Conservation (phyloP, 2,113 vertebrate genomes). For the Cavia porcellus region DNA sequence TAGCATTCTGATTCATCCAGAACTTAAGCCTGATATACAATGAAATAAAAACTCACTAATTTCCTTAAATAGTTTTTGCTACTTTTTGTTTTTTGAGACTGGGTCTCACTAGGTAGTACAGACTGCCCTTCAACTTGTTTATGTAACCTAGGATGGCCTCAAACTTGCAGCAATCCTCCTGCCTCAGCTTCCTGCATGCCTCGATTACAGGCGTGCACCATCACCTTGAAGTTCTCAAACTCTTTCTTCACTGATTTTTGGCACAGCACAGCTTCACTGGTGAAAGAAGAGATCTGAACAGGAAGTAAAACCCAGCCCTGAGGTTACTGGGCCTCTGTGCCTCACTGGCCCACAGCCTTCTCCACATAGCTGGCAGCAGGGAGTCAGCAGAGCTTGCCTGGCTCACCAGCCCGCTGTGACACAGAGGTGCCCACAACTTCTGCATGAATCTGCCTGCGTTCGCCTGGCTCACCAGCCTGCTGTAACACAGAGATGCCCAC, state of each 20-base stretch:
- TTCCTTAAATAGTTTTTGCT: constrained; percentile 16
- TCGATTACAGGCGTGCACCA: background rate
- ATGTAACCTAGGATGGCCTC: background rate
- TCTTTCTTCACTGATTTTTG: constrained; percentile 19
- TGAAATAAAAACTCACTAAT: constrained; percentile 13
- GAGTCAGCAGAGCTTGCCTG: background rate
- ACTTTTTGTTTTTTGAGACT: background rate
- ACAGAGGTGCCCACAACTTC: background rate
- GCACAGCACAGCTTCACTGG: background rate
- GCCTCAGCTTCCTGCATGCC: background rate
- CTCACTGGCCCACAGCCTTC: background rate
- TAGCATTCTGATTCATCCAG: background rate
- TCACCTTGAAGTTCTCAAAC: constrained; percentile 1
- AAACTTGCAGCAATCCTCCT: background rate
- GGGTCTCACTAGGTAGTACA: too few species aligned
- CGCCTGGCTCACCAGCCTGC: background rate
- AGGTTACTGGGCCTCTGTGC: background rate
- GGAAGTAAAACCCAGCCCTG: background rate
- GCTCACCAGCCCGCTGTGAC: background rate
- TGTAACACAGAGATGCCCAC: background rate
- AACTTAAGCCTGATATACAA: background rate
- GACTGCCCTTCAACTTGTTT: background rate
- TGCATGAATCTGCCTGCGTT: background rate
- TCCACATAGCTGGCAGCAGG: too few species aligned
- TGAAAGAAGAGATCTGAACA: background rate